Base-by-base conservation (phyloP, 2,113 vertebrate genomes). In the Rhadina sibilatrix region DNA sequence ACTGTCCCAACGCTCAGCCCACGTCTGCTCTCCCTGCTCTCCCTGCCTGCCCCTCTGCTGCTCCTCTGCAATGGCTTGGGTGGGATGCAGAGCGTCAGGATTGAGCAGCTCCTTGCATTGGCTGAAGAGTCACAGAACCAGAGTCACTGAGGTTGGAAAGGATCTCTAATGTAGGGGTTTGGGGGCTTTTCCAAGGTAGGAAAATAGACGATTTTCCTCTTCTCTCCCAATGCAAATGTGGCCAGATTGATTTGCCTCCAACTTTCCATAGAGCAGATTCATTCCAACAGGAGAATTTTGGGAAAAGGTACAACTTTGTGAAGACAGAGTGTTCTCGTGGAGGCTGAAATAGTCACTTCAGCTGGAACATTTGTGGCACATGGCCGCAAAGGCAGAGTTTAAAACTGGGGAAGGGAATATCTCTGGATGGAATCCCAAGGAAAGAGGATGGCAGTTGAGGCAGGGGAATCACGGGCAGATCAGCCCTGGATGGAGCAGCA, bases 241-340 rank as follows among this genome's bases (percentile, higher is more conserved):
- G 85, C 95, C 90, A 94, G 54, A 69, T 31, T 79, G 82, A 70
- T 80, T 92, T 77, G 23, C 42, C 79, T 96, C 85, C 94, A 93
- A 80, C 50, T 97, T 94, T 88, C 92, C 85, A 80, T 15, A 68
- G 49, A 93, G 37, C 28, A 83, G 49, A 61, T 68, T 71, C 25
- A 75, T 88, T 93, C 90, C 75, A 88, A 77, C 37, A 80, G 52
- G 53, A 91, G 85, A 69, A 83, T 85, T 93, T 90, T 85, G 79
- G 88, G 95, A 78, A 90, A 95, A 96, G 82, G 75, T 85, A 83
- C 70, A 83, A 94, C 46, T 79, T 28, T 90, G 59, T 86, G 71
- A 74, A 93, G 88, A 93, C 88, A 90, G 33, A 89, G 47, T 75
- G 87, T 87, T 91, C 89, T 87, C 9, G 1, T 42, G 56, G 80